Evolutionary conservation across 2,888 invertebrate genomes (phyloP).

Genomic region (Hermaeophaga mercurialis): DNA sequence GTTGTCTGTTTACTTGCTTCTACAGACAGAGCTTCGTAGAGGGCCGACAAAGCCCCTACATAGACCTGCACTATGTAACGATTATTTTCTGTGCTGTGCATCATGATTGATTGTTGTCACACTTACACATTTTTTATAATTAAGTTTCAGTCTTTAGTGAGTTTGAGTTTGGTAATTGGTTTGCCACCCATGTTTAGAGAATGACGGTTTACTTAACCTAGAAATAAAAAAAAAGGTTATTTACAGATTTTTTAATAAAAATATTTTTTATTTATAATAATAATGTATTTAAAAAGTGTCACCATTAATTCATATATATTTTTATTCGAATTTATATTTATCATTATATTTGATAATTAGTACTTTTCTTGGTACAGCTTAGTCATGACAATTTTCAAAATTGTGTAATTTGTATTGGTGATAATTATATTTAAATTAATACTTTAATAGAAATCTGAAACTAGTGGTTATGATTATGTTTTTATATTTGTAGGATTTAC

Average conservation of each 20-base stretch:
- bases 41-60: constrained; percentile 85
- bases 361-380: too few species aligned
- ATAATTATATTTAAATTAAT: too few species aligned
- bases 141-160: constrained; percentile 17
- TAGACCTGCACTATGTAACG: constrained; percentile 77
- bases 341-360: too few species aligned
- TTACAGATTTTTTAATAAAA: not conserved
- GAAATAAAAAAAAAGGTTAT: constrained; percentile 16
- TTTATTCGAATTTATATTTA: too few species aligned
- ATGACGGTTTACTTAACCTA: constrained; percentile 18
- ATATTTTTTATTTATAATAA: too few species aligned
- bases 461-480: too few species aligned
- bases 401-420: too few species aligned
- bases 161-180: constrained; percentile 18
- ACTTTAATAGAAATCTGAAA: too few species aligned
- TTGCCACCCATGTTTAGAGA: constrained; percentile 19
- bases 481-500: too few species aligned
- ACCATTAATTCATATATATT: too few species aligned
- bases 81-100: constrained; percentile 41
- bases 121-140: constrained; percentile 3
- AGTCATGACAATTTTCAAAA: too few species aligned
- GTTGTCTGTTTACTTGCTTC: constrained; percentile 92
- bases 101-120: constrained; percentile 26
- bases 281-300: too few species aligned
- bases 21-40: constrained; percentile 87